Conservation (phyloP, 2,113 vertebrate genomes). For the Xerus inauris region DNA sequence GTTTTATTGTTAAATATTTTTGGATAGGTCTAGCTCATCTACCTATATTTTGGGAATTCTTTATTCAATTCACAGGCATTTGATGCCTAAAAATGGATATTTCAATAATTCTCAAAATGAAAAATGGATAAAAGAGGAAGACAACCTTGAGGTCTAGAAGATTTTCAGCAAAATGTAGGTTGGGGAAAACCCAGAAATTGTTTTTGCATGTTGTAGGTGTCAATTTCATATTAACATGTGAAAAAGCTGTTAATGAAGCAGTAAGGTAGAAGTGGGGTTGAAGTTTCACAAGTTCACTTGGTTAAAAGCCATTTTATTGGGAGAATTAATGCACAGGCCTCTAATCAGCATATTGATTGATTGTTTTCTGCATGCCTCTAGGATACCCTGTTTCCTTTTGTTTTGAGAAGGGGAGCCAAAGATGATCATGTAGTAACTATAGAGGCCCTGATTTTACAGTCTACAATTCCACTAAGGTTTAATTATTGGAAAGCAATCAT, state of each 20-base stretch:
- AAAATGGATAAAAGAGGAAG: background rate
- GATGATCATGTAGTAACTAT: background rate
- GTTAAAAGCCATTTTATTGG: background rate
- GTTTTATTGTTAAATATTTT: background rate
- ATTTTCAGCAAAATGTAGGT: background rate
- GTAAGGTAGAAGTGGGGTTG: background rate
- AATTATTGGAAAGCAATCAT: background rate
- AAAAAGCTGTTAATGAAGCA: background rate
- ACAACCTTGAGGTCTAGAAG: background rate
- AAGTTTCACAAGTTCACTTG: background rate
- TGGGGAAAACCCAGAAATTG: background rate
- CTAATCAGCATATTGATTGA: background rate
- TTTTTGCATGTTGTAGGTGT: constrained; percentile 7
- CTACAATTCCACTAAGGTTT: background rate
- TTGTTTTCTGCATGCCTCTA: background rate
- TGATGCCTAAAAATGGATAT: constrained; percentile 13
- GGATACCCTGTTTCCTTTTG: background rate
- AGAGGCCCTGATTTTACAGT: background rate
- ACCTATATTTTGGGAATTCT: background rate
- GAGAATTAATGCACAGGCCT: background rate
- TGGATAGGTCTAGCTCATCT: background rate
- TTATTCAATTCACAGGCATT: background rate
- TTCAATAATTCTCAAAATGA: constrained; percentile 20
- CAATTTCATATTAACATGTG: background rate
- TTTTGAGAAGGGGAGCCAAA: background rate